Conservation (phyloP, 1,140 invertebrate species). For the Zophobas morio region DNA sequence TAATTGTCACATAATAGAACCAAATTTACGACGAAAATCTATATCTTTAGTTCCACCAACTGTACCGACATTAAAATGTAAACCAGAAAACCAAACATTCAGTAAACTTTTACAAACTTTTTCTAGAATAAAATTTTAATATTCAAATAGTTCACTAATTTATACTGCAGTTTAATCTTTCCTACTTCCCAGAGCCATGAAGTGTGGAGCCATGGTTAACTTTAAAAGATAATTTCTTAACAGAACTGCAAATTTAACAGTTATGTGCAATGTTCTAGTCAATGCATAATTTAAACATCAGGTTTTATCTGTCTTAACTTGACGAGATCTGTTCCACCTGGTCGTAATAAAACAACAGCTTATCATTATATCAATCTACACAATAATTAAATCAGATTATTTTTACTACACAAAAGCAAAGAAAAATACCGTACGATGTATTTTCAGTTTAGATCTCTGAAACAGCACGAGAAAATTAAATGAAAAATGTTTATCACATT, state of each 20-base stretch:
- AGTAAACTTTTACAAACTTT: background rate
- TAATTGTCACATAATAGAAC: no score
- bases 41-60: background rate
- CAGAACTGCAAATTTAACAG: constrained; percentile 36
- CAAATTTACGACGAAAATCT: no score
- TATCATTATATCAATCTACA: constrained; percentile 28
- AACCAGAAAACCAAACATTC: background rate
- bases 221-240: constrained; percentile 23
- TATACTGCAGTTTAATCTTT: no score
- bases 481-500: background rate
- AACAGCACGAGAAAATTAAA: background rate
- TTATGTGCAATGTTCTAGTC: constrained; percentile 36
- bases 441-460: background rate
- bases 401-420: constrained; percentile 1
- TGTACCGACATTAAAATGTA: background rate
- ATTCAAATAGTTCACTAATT: no score
- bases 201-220: constrained; percentile 2
- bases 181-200: background rate
- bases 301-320: constrained; percentile 12
- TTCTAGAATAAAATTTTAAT: background rate
- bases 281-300: constrained; percentile 19
- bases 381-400: constrained; percentile 21
- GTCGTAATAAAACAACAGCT: constrained; percentile 9
- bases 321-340: constrained; percentile 18
- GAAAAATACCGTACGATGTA: background rate